Base-by-base conservation (phyloP, 2,797 vertebrate species). In the Sebastes wilsoni region DNA sequence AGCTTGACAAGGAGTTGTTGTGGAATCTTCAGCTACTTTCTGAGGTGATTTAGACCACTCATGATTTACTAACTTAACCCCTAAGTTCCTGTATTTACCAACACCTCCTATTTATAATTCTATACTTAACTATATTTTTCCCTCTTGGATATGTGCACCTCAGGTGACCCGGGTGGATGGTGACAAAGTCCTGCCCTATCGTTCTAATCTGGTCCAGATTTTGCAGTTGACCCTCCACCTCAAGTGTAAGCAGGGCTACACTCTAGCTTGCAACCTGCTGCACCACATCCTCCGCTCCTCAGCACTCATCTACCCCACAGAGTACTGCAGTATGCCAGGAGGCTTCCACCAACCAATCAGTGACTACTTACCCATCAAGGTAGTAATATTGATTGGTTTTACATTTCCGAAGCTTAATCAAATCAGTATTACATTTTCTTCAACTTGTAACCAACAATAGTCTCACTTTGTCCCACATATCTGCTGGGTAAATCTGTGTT, bases 1-100 rank as follows among this genome's bases (percentile, higher is more conserved):
- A 99, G 69, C 95, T 99, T 75, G 98, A 99, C 93, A 99, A 99
- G 87, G 98, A 99, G 82, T 93, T 99, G 60, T 93, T 99, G 14
- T 99, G 98, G 98, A 99, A 97, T 92, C 97, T 99, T 62, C 98
- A 99, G 83, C 96, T 99, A 69, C 94, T 99, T 75, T 99, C 98
- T 82, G 98, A 99, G 97, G 98, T 99, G 95, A 94, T 75, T 66
- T n/a, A 13, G n/a, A 75, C 20, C 7, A 9, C 42, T 61, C 8
- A 23, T 30, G 7, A 20, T 64, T 28, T 42, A 32, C 46, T 16
- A 13, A 25, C 6, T 2, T 30, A 18, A 60, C 14, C 36, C 14
- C 2, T 20, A 20, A 18, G 1, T 30, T 75, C 8, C 9, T 10
- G 2, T 49, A 10, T 74, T 58, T 30, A 8, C 12, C n/a, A 32